Base-by-base conservation (phyloP, 2,113 vertebrate species). In the Scopus umbretta region DNA sequence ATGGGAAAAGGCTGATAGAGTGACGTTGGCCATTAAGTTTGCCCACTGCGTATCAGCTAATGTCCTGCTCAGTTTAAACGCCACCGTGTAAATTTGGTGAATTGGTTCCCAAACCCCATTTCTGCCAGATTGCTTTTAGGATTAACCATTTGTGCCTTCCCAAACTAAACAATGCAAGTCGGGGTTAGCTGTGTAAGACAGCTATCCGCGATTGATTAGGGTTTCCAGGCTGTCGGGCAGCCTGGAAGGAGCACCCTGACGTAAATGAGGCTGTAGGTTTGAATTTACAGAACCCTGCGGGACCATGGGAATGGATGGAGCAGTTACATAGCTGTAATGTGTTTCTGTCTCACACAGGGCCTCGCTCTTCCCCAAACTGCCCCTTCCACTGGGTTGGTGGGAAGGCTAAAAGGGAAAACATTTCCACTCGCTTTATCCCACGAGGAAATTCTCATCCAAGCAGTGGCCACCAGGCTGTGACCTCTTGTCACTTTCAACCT, bases 1-100 rank as follows among this genome's bases (percentile, higher is more conserved):
- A 95, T 97, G 97, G 96, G 95, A 98, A 97, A 97, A 94, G 80
- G 53, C 86, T 96, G 85, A 72, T 55, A 72, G 84, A 92, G 79
- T 92, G 78, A 89, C 7, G 38, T 49, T 88, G 72, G 73, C 85
- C 59, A 32, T 97, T 95, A 94, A 92, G 75, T 93, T 93, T 88
- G 72, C 27, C 59, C 91, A 85, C 59, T 65, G 58, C 92, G 58
- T 82, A 94, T 92, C 76, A 47, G 65, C 82, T 96, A 85, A 95
- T 80, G 90, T 82, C 74, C 85, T 78, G 52, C 86, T 92, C 59
- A 42, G 80, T 94, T 95, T 96, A 91, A 95, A 73, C 74, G 62
- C 61, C 43, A 15, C 50, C 42, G 59, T 90, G 87, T 63, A 86
- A 90, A 90, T 78, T 86, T 59, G 59, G 95, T 67, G 61, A 84